Percentiles rank a stretch among this genome's conserved stretches.
Conservation (phyloP, 2,113 vertebrate species). For the Holacanthus passer region DNA sequence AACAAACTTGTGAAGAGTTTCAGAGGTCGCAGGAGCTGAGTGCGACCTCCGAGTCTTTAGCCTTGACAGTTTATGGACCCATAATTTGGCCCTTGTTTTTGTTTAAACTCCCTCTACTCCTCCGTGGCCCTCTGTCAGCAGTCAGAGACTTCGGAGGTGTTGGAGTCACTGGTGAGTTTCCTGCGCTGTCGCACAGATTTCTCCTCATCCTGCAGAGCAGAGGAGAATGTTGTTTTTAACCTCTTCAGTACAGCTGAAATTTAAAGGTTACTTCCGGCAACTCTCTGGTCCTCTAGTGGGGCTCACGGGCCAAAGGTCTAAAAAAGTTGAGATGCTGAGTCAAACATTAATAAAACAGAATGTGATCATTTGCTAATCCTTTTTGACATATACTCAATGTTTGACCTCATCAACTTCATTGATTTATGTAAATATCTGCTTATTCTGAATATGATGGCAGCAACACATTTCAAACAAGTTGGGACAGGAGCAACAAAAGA, state of each 20-base stretch:
- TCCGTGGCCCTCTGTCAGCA: slow-evolving; percentile 73
- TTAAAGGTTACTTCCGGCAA: background rate
- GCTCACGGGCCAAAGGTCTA: no score
- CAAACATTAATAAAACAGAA: no score
- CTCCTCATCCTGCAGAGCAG: slow-evolving; percentile 79
- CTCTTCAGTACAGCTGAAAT: background rate
- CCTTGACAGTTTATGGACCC: slow-evolving; percentile 9
- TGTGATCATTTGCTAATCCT: no score
- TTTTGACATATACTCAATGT: no score
- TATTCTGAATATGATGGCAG: no score
- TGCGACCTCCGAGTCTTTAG: background rate
- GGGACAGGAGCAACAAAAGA: no score
- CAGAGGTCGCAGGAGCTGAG: slow-evolving; percentile 21
- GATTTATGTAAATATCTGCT: no score
- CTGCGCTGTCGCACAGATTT: slow-evolving; percentile 82
- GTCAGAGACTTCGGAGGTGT: slow-evolving; percentile 83
- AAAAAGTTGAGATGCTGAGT: no score
- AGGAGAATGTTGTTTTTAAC: background rate
- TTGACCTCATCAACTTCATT: no score
- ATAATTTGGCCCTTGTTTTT: slow-evolving; percentile 25
- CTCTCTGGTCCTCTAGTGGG: background rate
- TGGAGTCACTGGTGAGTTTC: slow-evolving; percentile 78
- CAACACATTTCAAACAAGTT: no score
- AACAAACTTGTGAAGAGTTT: slow-evolving; percentile 33
- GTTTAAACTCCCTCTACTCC: slow-evolving; percentile 7